phyloP scores from a whole-genome alignment of 2,888 invertebrate genomes.

The Drosophila melanosoma region DNA sequence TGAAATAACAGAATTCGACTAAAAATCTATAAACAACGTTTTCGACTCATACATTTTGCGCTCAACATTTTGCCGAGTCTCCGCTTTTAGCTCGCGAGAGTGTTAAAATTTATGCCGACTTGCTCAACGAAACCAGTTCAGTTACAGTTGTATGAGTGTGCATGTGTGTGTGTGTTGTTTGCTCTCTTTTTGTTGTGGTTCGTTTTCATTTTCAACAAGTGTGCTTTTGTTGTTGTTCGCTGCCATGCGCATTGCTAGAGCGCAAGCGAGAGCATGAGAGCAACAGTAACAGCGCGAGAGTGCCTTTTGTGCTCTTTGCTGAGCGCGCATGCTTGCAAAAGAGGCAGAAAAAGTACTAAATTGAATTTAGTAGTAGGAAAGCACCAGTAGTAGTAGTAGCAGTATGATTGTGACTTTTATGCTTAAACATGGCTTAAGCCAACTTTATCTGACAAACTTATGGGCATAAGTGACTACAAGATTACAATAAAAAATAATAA shows the following conservation, averaged over 20 bases:
- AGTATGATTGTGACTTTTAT: neutral
- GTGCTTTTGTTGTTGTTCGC: slow-evolving; percentile 79
- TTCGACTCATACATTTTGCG: slow-evolving; percentile 65
- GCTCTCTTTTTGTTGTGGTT: slow-evolving; percentile 49
- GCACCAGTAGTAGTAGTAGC: slow-evolving; percentile 23
- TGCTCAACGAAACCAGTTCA: slow-evolving; percentile 67
- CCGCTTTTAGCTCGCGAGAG: slow-evolving; percentile 37
- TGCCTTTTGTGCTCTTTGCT: slow-evolving; percentile 46
- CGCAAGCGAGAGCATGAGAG: slow-evolving; percentile 10
- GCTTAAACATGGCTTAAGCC: neutral
- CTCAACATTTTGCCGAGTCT: slow-evolving; percentile 51
- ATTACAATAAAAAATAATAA: neutral
- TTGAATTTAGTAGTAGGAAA: slow-evolving; percentile 60
- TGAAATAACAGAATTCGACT: slow-evolving; percentile 84
- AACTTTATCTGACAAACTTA: neutral
- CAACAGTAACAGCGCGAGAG: slow-evolving; percentile 7
- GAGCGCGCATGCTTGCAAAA: slow-evolving; percentile 70
- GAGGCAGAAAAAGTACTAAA: slow-evolving; percentile 56
- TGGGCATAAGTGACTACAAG: neutral
- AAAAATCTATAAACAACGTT: slow-evolving; percentile 83
- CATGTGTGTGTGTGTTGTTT: slow-evolving; percentile 1
- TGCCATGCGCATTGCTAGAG: slow-evolving; percentile 57
- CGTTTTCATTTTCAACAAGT: slow-evolving; percentile 82
- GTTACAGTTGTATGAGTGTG: slow-evolving; percentile 29
- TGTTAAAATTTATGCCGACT: slow-evolving; percentile 32